phyloP scores from a whole-genome alignment of 1,140 invertebrate genomes.

The Bombus confusus region DNA sequence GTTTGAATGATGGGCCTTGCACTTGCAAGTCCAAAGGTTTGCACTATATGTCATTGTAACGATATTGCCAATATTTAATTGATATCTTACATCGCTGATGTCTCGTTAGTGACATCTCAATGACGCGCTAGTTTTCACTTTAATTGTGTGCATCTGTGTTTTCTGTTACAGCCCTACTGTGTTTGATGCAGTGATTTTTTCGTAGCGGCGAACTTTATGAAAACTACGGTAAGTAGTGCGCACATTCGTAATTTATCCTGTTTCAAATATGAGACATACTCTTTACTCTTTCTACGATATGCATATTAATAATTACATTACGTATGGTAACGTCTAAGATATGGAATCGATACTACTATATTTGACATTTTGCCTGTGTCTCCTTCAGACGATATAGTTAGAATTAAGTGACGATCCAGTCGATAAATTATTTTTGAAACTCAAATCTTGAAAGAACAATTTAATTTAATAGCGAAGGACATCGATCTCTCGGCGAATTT shows the following conservation, averaged over 20 bases:
- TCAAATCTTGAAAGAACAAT: neutral
- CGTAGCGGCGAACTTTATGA: conserved; percentile 59
- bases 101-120: too few relatives aligned
- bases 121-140: too few relatives aligned
- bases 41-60: too few relatives aligned
- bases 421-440: neutral
- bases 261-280: too few relatives aligned
- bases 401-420: too few relatives aligned
- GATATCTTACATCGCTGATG: neutral
- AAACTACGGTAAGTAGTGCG: conserved; percentile 58
- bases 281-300: too few relatives aligned
- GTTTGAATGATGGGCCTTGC: conserved; percentile 3
- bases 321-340: neutral
- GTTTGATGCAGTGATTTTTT: conserved; percentile 52
- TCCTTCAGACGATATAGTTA: neutral
- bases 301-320: neutral
- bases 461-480: neutral
- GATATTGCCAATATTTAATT: neutral
- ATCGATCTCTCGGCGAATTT: conserved; percentile 57
- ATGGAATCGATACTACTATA: too few relatives aligned
- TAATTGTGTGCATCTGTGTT: neutral
- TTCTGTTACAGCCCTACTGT: neutral
- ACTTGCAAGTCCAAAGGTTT: too few relatives aligned
- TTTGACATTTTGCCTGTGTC: too few relatives aligned
- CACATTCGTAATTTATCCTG: conserved; percentile 57